Base-by-base conservation (phyloP, 2,113 vertebrate species). In the Corvus cornix region DNA sequence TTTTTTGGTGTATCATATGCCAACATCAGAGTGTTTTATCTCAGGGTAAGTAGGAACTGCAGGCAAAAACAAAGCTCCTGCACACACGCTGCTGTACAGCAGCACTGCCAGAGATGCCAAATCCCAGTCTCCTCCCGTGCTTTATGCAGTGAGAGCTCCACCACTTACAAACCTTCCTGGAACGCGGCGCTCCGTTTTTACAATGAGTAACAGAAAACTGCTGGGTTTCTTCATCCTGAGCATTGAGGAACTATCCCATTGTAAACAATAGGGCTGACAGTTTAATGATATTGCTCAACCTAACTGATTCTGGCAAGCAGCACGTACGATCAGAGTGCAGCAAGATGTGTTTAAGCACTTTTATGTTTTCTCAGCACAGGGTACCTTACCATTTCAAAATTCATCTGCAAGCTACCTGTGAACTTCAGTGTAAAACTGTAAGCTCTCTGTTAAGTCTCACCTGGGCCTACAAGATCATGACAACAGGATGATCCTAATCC, bases 51-150 rank as follows among this genome's bases (percentile, higher is more conserved):
- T 39, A 95, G 0, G 24, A 94, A 79, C 70, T n/a, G 49, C 74
- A 75, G 84, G 93, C 87, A 90, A 93, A 93, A 83, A 77, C 76
- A 89, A 78, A 93, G 92, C 93, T 95, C 95, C 90, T 82, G 84
- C 37, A 62, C 63, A 39, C 67, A 73, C 8, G 8, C 16, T 78
- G 80, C 64, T n/a, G 66, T 58, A 77, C 76, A 92, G 90, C 73
- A 86, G 90, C 80, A 4, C 86, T 14, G 37, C 37, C 80, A 12
- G 92, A 56, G 94, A 86, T 58, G 90, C 94, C 88, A 93, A 87
- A 82, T 46, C 90, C 92, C 86, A 10, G 44, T 48, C 89, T 92
- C 69, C 93, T 90, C 89, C 51, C 20, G 11, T 83, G 72, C 79
- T 89, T 55, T 85, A 14, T 33, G 85, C 89, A 86, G 90, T 1